Evolutionary conservation across 2,113 vertebrate genomes (phyloP).

Genomic region (Xenopus borealis): DNA sequence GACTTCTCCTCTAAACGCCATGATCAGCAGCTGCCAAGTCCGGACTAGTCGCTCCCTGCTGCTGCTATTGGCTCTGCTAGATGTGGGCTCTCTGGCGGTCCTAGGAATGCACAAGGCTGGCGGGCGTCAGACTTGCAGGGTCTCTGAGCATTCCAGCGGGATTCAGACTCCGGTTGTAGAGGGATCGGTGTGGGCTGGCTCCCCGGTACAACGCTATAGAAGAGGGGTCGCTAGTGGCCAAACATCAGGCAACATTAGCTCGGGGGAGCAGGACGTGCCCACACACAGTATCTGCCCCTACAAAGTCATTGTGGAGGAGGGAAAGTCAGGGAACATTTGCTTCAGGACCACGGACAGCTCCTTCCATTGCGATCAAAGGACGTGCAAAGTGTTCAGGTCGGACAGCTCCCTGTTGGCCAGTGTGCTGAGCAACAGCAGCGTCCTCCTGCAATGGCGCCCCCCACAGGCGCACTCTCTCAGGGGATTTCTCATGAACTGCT

Average conservation of each 20-base stretch:
- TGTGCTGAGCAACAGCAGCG: constrained; percentile 78
- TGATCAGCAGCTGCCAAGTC: constrained; percentile 23
- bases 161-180: too few relatives aligned
- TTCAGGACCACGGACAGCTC: constrained; percentile 73
- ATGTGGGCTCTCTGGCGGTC: constrained; percentile 16
- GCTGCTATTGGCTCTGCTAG: constrained; percentile 47
- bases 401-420: constrained; percentile 76
- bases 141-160: not conserved
- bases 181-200: too few relatives aligned
- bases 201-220: constrained; percentile 24
- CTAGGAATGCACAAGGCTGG: not conserved
- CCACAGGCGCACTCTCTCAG: constrained; percentile 52
- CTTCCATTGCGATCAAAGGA: constrained; percentile 69
- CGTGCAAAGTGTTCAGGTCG: constrained; percentile 71
- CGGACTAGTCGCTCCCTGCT: too few relatives aligned
- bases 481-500: constrained; percentile 85
- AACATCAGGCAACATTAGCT: constrained; percentile 36
- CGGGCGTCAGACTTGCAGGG: not conserved
- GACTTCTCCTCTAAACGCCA: constrained; percentile 35
- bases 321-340: constrained; percentile 69
- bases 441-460: constrained; percentile 84
- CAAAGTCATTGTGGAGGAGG: constrained; percentile 62
- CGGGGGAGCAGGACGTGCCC: constrained; percentile 37
- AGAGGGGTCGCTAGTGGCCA: constrained; percentile 21
- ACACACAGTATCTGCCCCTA: constrained; percentile 56